Evolutionary conservation across 1,140 invertebrate species (phyloP).

Genomic region (Oncopeltus fasciatus): DNA sequence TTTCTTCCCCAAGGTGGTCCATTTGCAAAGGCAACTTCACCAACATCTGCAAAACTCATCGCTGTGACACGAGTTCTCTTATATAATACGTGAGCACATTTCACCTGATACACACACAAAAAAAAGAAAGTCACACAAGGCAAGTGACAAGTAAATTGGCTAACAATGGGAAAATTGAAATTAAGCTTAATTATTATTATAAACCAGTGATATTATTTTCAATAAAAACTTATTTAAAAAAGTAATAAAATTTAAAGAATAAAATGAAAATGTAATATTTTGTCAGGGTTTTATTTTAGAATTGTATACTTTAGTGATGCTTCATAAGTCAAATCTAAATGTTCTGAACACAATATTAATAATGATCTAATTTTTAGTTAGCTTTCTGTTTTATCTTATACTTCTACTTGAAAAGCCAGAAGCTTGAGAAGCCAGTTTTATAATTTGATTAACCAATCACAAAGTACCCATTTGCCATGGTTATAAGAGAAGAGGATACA

Average conservation of each 20-base stretch:
- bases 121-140: no score
- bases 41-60: constrained; percentile 65
- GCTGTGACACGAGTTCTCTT: constrained; percentile 45
- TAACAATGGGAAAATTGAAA: background rate
- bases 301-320: no score
- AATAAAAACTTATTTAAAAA: background rate
- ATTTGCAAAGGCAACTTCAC: constrained; percentile 51
- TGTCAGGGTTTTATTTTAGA: no score
- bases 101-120: constrained; percentile 40
- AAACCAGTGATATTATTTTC: background rate
- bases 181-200: background rate
- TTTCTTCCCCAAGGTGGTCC: constrained; percentile 49
- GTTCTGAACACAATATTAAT: no score
- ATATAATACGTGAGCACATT: constrained; percentile 65
- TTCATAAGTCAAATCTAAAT: no score
- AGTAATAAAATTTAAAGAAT: background rate
- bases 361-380: no score
- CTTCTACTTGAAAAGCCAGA: no score
- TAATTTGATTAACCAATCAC: no score
- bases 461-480: no score
- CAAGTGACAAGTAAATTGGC: background rate
- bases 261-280: background rate
- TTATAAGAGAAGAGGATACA: no score
- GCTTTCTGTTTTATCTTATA: no score
- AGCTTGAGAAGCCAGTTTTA: no score